Evolutionary conservation across 2,888 invertebrate species (phyloP), one percentile per base, ranked within the genome.

Genomic region (Cheilosia impressa): DNA sequence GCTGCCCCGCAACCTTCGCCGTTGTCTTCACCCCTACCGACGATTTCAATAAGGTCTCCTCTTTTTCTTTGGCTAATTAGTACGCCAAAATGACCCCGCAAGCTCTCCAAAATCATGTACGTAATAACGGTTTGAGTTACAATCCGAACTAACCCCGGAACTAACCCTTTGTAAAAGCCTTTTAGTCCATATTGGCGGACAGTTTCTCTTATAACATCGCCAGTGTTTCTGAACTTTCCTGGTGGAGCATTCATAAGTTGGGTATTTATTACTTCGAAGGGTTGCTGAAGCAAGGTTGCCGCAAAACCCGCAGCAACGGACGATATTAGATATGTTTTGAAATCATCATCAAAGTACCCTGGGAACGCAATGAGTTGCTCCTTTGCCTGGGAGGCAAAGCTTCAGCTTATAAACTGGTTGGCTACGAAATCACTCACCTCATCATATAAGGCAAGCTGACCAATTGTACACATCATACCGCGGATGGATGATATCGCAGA

Each of bases 131-230:
- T 87, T 27, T 88, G 87, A 2, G 87, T 87, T 7, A 89, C 38
- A 9, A 88, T 60, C 0, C 84, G 87, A 1, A 87, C 1, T 5
- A 88, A 57, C 1, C 87, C 65, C 0, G 87, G 76, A 15, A 63
- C 24, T 17, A 87, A 38, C 4, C 88, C 89, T 10, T 83, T 80
- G 17, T 84, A 87, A 17, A 89, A 89, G 4, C 89, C 89, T 4
- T 6, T 55, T 0, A 69, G 53, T 2, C 89, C 89, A 52, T 87
- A 73, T 24, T 27, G 45, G 2, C 43, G 22, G 2, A 75, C 7
- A 10, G 87, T 80, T n/a, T 55, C 47, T 3, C 15, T 15, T 13
- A 76, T 24, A 6, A 87, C 47, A 15, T 68, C 7, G n/a, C 27
- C n/a, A 15, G 72, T 68, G 5, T 52, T 72, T 1, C 53, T 50